A percentile compares a stretch with the other conserved stretches of the same genome.
Conservation (phyloP, 2,888 invertebrate genomes). For the Epirrhoe tristata region DNA sequence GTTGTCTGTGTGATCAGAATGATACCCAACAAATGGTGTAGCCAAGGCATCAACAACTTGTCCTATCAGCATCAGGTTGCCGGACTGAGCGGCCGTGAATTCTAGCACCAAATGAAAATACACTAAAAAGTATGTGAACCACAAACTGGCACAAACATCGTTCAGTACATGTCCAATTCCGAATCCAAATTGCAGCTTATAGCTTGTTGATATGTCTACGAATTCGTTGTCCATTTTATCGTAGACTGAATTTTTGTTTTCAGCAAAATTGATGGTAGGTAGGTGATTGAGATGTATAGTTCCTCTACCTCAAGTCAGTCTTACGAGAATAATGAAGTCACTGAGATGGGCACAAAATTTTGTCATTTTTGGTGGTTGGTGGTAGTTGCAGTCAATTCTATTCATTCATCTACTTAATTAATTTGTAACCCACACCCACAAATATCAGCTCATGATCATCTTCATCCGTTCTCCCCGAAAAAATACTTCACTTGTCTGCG, state of each 20-base stretch:
- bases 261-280: neutral
- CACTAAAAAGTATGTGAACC: slow-evolving; percentile 96
- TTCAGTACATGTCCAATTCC: slow-evolving; percentile 95
- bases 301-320: too few species aligned
- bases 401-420: too few species aligned
- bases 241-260: neutral
- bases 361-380: too few species aligned
- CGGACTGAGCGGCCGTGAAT: slow-evolving; percentile 84
- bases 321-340: too few species aligned
- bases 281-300: too few species aligned
- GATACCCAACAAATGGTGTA: slow-evolving; percentile 94
- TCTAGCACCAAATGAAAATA: slow-evolving; percentile 89
- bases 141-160: slow-evolving; percentile 96
- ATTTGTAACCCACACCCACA: neutral
- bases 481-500: neutral
- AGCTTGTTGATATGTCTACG: slow-evolving; percentile 74
- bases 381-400: too few species aligned
- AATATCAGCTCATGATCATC: neutral
- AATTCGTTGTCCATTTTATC: slow-evolving; percentile 77
- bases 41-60: slow-evolving; percentile 94
- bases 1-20: slow-evolving; percentile 91
- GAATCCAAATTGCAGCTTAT: slow-evolving; percentile 85
- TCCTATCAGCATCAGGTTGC: slow-evolving; percentile 91
- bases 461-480: neutral
- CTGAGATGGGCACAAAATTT: too few species aligned